phyloP scores from a whole-genome alignment of 1,140 invertebrate species.

The Periplaneta americana region DNA sequence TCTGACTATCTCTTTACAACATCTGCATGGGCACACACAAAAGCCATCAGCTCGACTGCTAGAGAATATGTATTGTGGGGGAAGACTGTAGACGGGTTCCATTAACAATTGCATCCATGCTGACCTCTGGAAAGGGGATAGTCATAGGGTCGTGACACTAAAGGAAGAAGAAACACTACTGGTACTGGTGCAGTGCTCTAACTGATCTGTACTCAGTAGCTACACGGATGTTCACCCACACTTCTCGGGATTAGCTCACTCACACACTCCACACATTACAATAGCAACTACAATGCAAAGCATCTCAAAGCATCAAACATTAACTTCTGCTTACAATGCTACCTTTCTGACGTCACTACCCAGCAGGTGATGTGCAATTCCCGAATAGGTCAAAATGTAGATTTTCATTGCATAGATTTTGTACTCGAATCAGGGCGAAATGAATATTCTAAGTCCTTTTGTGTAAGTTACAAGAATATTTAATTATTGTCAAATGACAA shows the following conservation, averaged over 20 bases:
- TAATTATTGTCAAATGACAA: no score
- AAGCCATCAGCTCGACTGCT: background rate
- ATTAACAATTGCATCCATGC: background rate
- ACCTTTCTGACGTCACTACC: background rate
- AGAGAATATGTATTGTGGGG: background rate
- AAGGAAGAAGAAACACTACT: background rate
- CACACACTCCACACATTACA: background rate
- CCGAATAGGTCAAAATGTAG: no score
- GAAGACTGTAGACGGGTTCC: background rate
- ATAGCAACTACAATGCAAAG: background rate
- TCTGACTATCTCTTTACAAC: constrained; percentile 1
- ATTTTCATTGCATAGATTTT: no score
- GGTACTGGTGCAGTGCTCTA: background rate
- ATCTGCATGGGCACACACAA: constrained; percentile 6
- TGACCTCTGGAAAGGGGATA: background rate
- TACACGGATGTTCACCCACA: background rate
- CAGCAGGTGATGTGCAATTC: no score
- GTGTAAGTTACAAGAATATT: no score
- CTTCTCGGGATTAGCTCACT: background rate
- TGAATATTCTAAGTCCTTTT: no score
- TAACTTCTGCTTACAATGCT: background rate
- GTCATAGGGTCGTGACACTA: background rate
- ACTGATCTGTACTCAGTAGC: background rate
- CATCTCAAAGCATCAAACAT: background rate
- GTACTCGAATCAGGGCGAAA: no score